Base-by-base conservation (phyloP, 2,113 vertebrate species). In the Oenanthe melanoleuca region DNA sequence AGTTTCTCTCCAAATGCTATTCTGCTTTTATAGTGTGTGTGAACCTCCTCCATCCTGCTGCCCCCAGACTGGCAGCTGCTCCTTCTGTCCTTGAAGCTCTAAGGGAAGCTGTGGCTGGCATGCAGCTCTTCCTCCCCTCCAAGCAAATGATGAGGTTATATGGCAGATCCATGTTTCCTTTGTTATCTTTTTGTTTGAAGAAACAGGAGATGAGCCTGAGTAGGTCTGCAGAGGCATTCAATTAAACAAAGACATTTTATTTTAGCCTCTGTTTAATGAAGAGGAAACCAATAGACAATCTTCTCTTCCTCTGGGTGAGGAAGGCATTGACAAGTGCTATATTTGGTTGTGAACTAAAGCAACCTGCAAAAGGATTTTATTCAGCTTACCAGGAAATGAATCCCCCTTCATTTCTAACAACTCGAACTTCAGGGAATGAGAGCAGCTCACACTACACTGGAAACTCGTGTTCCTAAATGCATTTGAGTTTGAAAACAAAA, bases 151-250 rank as follows among this genome's bases (percentile, higher is more conserved):
- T 12, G 55, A 92, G 71, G 65, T 73, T 92, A 42, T 56, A 33
- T 38, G 73, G 53, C 89, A 92, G 78, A 86, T 73, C 59, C 78
- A 50, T 50, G 47, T 91, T 95, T 96, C 86, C 80, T 92, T 88
- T 95, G 57, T 55, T 93, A 59, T 83, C 63, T 66, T 87, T 94
- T 91, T 94, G 83, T 95, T 92, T 88, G 86, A 86, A 97, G 86
- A 83, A 80, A 65, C 20, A 86, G 60, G 45, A 77, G 55, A 74
- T 91, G 86, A 91, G 87, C 83, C 61, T 96, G 92, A 93, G 60
- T 79, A 38, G 49, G 28, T 78, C 69, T 88, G 87, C 64, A 91
- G 59, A 77, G 50, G 40, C 65, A 74, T 85, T 91, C 71, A 66
- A 23, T 91, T 93, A 81, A 96, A 94, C 80, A 93, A 96, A 94